Evolutionary conservation across 2,888 invertebrate genomes (phyloP).

Genomic region (Diplolepis rosae): DNA sequence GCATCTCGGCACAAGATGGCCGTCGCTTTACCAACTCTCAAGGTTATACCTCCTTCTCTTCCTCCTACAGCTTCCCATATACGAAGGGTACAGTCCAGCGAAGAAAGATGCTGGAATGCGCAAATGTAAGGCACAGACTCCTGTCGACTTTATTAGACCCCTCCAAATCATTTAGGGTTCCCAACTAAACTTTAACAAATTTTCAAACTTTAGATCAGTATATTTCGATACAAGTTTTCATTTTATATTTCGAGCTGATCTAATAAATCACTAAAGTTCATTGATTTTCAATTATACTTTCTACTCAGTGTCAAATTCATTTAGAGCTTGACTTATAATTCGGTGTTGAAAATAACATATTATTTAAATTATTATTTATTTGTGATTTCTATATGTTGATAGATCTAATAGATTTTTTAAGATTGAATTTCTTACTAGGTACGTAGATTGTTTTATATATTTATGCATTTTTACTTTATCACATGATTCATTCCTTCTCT

Average conservation of each 20-base stretch:
- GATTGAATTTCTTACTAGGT: not conserved
- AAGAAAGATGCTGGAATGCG: constrained; percentile 55
- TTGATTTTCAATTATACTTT: too few species aligned
- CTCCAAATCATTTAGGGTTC: too few species aligned
- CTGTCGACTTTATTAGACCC: not conserved
- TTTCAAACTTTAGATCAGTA: not conserved
- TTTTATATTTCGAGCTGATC: too few species aligned
- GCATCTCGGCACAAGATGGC: constrained; percentile 71
- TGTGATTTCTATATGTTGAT: not conserved
- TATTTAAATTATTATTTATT: too few species aligned
- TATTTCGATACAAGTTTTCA: not conserved
- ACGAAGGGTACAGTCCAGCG: constrained; percentile 57
- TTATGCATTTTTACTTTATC: not conserved
- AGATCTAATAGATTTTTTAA: not conserved
- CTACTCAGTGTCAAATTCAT: too few species aligned
- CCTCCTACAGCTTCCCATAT: constrained; percentile 50
- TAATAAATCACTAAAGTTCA: too few species aligned
- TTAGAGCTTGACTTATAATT: too few species aligned
- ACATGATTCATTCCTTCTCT: not conserved
- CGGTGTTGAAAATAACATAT: too few species aligned
- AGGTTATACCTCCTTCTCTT: constrained; percentile 63
- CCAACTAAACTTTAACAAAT: too few species aligned
- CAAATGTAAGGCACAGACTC: constrained; percentile 50
- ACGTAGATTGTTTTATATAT: not conserved
- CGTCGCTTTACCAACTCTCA: constrained; percentile 68